Conservation (phyloP, 2,113 vertebrate species). For the Hypocryptadius cinnamomeus region DNA sequence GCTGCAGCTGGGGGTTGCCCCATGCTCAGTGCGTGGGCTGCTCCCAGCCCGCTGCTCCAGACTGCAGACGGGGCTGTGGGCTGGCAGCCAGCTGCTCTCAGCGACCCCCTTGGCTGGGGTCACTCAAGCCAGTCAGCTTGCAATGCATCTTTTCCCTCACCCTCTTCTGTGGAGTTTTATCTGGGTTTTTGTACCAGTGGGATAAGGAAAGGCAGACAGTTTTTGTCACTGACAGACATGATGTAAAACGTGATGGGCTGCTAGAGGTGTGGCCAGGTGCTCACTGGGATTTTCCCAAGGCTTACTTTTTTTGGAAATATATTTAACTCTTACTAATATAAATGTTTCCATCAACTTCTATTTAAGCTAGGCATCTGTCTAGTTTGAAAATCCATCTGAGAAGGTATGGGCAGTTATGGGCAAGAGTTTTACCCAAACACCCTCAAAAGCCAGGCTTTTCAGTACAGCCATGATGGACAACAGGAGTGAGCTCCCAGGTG, state of each 20-base stretch:
- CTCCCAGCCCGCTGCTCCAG: background rate
- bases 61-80: background rate
- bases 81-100: background rate
- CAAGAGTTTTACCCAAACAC: background rate
- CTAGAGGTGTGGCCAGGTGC: background rate
- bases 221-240: background rate
- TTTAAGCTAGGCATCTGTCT: background rate
- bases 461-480: accelerated
- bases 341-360: background rate
- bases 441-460: background rate
- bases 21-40: background rate
- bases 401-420: background rate
- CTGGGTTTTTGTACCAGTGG: background rate
- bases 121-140: background rate
- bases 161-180: background rate
- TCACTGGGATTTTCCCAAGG: background rate
- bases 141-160: background rate
- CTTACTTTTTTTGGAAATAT: background rate
- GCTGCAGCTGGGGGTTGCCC: background rate
- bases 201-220: background rate
- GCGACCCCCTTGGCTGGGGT: background rate
- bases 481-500: background rate
- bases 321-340: background rate
- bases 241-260: background rate
- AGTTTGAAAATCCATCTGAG: background rate